Base-by-base conservation (phyloP, 2,797 vertebrate species). In the Adrianichthys oophorus region DNA sequence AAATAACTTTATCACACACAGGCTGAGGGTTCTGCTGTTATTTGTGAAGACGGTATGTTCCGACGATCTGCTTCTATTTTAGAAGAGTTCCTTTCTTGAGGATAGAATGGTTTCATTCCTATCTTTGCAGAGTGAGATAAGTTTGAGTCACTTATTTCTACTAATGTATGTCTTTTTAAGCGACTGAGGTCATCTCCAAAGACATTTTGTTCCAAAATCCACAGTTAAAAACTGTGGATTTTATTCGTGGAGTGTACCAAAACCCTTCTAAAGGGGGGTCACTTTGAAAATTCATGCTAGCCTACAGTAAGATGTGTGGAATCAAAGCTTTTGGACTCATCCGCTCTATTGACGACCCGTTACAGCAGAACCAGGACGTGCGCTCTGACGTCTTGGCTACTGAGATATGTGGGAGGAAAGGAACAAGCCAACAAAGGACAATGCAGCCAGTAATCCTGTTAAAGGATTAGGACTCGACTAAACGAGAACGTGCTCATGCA, bases 391-490 rank as follows among this genome's bases (percentile, higher is more conserved):
- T 80, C 71, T 64, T 47, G 15, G 48, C 72, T 62, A 78, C 68
- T 56, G 46, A 79, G 62, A 52, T 62, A 75, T 53, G 81, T 83
- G 79, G 83, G 77, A 8, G 76, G 70, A 85, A 72, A 79, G 72
- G 68, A 79, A 79, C 81, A 75, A 84, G 83, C 72, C 76, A 83
- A 86, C 76, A 85, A 84, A 86, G 74, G 84, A 90, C 85, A 85
- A 84, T 82, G 74, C 72, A 18, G 41, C 68, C 84, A 83, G 85
- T 89, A 91, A 91, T 89, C 88, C 83, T 47, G 77, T 91, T 87
- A 90, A 83, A 84, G 86, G 90, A 91, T 91, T 90, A 91, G 61
- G 74, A 48, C 62, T 71, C 46, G 8, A 15, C 59, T 65, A 52
- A 72, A 58, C 69, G 29, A 70, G 53, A 65, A 43, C 60, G 53